Base-by-base conservation (phyloP, 2,888 invertebrate species). In the Drosophila greeni region DNA sequence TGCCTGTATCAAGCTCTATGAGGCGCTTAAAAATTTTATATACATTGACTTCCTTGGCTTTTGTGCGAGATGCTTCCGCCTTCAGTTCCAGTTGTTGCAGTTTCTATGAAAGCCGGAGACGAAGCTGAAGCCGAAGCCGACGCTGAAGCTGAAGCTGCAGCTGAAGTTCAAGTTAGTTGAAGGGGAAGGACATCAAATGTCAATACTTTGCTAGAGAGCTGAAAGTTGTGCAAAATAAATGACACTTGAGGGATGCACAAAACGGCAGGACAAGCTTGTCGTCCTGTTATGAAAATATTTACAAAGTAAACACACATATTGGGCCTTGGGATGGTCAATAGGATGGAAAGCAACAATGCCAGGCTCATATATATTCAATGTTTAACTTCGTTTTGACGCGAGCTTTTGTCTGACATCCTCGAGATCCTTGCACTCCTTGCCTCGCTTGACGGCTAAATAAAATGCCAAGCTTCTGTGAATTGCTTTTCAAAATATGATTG, bases 171-270 rank as follows among this genome's bases (percentile, higher is more conserved):
- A 49, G n/a, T 43, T 34, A 54, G 36, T 33, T 43, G 54, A 23
- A 51, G 49, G 49, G 77, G 66, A 70, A 70, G 53, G 48, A 72
- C 75, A 76, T 76, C 79, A 66, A 66, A 72, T 82, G 75, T 64
- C 82, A 82, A 73, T 71, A 73, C 82, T 80, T 79, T 79, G 64
- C 75, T 61, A 70, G 24, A n/a, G 48, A 75, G 75, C 65, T 70
- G 66, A 73, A 68, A 75, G 72, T 76, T 80, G 82, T 76, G 76
- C 62, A 75, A 75, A 76, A 80, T 82, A 82, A 82, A 82, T 82
- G 82, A 72, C 72, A 67, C 70, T 76, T 72, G 55, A 70, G 66
- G 53, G 64, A 52, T 56, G 34, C 49, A 39, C 42, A 3, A 16
- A 24, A 20, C 43, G 37, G 18, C 68, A 69, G 70, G 31, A 57